phyloP scores from a whole-genome alignment of 1,140 invertebrate species.

The Intoshia linei region DNA sequence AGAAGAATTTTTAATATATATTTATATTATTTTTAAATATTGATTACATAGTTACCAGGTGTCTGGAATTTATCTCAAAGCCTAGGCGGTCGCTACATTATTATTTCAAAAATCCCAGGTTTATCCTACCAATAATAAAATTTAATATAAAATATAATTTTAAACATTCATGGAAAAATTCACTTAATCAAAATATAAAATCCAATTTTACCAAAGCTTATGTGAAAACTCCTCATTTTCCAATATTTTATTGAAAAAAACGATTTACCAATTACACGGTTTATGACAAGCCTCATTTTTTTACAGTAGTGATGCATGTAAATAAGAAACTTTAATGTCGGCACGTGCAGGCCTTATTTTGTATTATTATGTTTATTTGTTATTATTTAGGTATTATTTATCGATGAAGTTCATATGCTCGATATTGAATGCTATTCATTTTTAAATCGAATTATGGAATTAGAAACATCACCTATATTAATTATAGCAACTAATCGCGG shows the following conservation, averaged over 20 bases:
- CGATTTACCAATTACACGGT: conserved; percentile 20
- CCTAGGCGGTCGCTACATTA: too few species aligned
- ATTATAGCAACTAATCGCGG: conserved; percentile 97
- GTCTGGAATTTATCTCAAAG: too few species aligned
- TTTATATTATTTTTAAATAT: neutral
- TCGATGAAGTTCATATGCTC: conserved; percentile 62
- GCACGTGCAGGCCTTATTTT: neutral
- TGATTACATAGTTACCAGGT: too few species aligned
- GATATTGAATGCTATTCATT: conserved; percentile 96
- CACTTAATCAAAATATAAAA: too few species aligned
- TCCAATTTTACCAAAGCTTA: too few species aligned
- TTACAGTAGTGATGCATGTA: too few species aligned
- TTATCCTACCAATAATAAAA: too few species aligned
- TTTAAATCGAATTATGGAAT: conserved; percentile 67
- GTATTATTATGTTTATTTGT: conserved; percentile 2
- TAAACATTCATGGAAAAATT: too few species aligned
- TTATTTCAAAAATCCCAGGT: too few species aligned
- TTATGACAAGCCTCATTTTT: conserved; percentile 29
- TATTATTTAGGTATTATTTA: conserved; percentile 23
- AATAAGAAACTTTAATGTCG: neutral
- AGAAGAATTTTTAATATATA: neutral
- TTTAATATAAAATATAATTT: too few species aligned
- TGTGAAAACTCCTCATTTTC: too few species aligned
- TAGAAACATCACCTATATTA: conserved; percentile 74
- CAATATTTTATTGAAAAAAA: neutral